Evolutionary conservation across 2,888 invertebrate genomes (phyloP).

Genomic region (Charanyca ferruginea): DNA sequence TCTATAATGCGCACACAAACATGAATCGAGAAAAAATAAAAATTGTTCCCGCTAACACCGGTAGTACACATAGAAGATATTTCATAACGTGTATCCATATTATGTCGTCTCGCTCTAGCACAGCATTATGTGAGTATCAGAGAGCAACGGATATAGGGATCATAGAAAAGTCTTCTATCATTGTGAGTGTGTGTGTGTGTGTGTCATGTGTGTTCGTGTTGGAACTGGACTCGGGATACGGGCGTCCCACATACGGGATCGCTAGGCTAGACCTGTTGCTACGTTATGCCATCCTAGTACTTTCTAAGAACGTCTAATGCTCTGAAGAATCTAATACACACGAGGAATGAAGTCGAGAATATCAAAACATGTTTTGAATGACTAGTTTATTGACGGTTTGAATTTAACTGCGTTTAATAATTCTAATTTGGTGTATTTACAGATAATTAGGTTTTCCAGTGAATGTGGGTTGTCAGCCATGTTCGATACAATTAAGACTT

Average conservation of each 20-base stretch:
- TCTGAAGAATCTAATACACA: constrained; percentile 79
- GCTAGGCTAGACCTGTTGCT: constrained; percentile 79
- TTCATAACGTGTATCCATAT: constrained; percentile 66
- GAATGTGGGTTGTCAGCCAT: constrained; percentile 20
- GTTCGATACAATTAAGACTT: constrained; percentile 2
- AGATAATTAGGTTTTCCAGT: constrained; percentile 22
- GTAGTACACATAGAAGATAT: constrained; percentile 63
- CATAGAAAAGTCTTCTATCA: constrained; percentile 77
- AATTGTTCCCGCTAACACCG: constrained; percentile 57
- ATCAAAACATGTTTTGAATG: constrained; percentile 30
- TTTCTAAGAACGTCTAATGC: constrained; percentile 91
- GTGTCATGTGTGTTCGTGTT: constrained; percentile 74
- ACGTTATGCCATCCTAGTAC: constrained; percentile 84
- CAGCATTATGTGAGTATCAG: constrained; percentile 45
- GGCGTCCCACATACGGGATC: constrained; percentile 77
- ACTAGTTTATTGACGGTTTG: constrained; percentile 2
- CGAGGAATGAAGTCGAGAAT: constrained; percentile 36
- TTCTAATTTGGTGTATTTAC: constrained; percentile 1
- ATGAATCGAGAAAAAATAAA: constrained; percentile 38
- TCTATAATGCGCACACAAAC: constrained; percentile 36
- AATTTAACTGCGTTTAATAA: constrained; percentile 5
- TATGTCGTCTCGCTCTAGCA: constrained; percentile 69
- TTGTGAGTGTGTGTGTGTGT: constrained; percentile 72
- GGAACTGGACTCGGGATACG: constrained; percentile 76
- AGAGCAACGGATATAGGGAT: constrained; percentile 81